Conservation (phyloP, 2,797 vertebrate genomes). For the Crax fasciolata region DNA sequence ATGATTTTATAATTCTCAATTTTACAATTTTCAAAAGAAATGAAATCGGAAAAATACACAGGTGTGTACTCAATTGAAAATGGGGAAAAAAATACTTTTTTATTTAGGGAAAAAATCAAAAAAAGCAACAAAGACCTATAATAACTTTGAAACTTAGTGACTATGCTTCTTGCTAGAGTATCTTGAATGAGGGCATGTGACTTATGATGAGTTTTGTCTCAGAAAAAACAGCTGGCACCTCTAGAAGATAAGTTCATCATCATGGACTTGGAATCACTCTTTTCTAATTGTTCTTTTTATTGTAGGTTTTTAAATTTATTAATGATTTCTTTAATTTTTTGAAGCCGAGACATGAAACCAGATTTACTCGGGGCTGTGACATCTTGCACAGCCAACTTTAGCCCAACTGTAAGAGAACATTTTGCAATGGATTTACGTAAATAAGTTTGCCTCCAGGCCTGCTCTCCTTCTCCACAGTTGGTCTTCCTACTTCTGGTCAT, state of each 20-base stretch:
- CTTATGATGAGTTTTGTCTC: background rate
- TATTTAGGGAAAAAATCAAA: background rate
- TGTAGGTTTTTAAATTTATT: background rate
- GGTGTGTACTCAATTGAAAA: background rate
- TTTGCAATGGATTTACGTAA: constrained; percentile 47
- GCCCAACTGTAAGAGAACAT: constrained; percentile 10
- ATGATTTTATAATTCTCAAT: background rate
- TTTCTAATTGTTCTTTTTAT: background rate
- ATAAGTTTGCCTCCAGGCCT: constrained; percentile 14
- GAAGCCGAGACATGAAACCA: background rate
- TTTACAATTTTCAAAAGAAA: background rate
- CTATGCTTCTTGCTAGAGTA: background rate
- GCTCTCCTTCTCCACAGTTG: background rate
- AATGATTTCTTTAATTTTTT: background rate
- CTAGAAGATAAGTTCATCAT: background rate
- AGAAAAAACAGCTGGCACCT: background rate
- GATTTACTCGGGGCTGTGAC: background rate
- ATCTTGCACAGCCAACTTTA: background rate
- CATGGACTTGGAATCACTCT: background rate
- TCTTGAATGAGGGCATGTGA: background rate
- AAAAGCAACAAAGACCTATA: background rate
- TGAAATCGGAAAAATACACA: too few species aligned
- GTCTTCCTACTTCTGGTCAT: constrained; percentile 27
- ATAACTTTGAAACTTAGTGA: background rate
- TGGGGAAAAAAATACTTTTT: background rate